A percentile compares a stretch with the other conserved stretches of the same genome.
Conservation (phyloP, 2,888 invertebrate species). For the Melieria crassipennis region DNA sequence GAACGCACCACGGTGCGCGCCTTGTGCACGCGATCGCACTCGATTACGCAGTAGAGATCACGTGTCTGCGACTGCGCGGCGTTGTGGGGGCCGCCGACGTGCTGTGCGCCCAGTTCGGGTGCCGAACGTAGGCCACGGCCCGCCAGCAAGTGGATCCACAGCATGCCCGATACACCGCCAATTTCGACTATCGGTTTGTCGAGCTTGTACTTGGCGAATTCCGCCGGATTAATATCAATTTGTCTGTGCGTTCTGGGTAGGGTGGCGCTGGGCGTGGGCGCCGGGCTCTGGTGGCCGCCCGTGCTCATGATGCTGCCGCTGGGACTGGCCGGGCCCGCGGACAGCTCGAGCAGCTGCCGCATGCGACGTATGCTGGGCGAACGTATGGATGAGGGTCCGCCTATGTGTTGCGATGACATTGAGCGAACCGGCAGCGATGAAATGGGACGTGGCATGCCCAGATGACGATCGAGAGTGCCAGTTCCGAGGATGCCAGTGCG, state of each 20-base stretch:
- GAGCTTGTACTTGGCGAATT: slow-evolving; percentile 91
- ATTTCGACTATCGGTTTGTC: slow-evolving; percentile 75
- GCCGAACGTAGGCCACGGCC: slow-evolving; percentile 86
- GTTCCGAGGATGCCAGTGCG: slow-evolving; percentile 74
- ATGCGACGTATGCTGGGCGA: slow-evolving; percentile 84
- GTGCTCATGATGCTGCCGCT: slow-evolving; percentile 66
- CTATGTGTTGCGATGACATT: slow-evolving; percentile 78
- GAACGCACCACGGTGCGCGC: slow-evolving; percentile 96
- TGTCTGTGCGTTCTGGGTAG: slow-evolving; percentile 78
- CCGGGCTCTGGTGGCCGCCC: slow-evolving; percentile 74
- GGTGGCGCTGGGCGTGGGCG: slow-evolving; percentile 81
- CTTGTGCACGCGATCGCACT: slow-evolving; percentile 96
- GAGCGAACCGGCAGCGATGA: slow-evolving; percentile 78
- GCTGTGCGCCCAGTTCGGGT: slow-evolving; percentile 68
- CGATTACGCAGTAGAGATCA: slow-evolving; percentile 97
- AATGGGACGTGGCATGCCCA: slow-evolving; percentile 69
- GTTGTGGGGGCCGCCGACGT: slow-evolving; percentile 68
- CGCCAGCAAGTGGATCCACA: slow-evolving; percentile 89
- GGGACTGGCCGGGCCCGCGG: slow-evolving; percentile 69
- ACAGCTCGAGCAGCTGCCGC: slow-evolving; percentile 81
- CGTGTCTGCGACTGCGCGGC: slow-evolving; percentile 69
- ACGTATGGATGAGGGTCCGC: slow-evolving; percentile 68
- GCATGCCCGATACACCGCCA: slow-evolving; percentile 82
- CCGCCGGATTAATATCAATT: slow-evolving; percentile 90
- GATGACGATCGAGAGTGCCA: slow-evolving; percentile 73